phyloP scores from a whole-genome alignment of 2,797 vertebrate genomes.

The Pseudotriccus pelzelni region DNA sequence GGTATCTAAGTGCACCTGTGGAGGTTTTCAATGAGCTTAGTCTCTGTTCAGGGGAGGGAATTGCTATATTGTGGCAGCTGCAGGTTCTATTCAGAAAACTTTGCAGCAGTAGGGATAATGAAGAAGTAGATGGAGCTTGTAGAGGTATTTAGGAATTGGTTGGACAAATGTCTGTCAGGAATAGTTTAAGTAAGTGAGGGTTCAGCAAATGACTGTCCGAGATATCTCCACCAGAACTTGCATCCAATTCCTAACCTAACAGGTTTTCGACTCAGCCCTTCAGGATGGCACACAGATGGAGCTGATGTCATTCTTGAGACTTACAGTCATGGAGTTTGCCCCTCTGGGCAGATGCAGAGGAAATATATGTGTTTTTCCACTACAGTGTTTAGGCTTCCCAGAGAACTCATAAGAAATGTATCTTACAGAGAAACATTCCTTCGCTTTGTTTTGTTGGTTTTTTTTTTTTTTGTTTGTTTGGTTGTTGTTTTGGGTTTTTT shows the following conservation, averaged over 20 bases:
- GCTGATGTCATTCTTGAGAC: not conserved
- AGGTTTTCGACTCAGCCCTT: not conserved
- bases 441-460: not conserved
- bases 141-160: not conserved
- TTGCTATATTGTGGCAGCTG: not conserved
- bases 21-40: not conserved
- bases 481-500: not conserved
- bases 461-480: no score
- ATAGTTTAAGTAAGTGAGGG: not conserved
- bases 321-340: not conserved
- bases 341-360: not conserved
- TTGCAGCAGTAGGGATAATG: not conserved
- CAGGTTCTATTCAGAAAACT: not conserved
- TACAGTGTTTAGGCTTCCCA: not conserved
- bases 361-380: not conserved
- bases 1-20: not conserved
- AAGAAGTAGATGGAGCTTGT: not conserved
- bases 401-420: not conserved
- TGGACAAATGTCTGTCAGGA: not conserved
- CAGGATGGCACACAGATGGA: not conserved
- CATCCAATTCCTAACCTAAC: not conserved
- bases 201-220: not conserved
- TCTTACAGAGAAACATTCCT: not conserved
- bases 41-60: not conserved
- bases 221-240: not conserved